These are phyloP conservation scores for Dynastes grantii DNA, from an alignment of 2,888 invertebrate species.

Conservation along the genomic window DNA sequence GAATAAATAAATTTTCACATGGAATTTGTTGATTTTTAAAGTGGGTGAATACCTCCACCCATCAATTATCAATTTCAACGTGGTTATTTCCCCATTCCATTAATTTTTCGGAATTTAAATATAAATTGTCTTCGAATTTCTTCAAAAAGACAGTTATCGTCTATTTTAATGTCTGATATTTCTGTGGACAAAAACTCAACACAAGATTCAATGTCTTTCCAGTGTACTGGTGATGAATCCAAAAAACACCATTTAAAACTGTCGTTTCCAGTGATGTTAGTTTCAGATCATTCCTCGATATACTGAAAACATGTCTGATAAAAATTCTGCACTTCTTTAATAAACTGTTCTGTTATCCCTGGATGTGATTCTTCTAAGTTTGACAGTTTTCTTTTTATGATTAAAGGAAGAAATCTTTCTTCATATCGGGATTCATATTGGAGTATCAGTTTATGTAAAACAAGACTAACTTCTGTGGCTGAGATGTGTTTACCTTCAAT, in stretches of 20 bases:
- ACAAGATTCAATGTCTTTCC: background rate
- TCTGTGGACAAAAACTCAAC: background rate
- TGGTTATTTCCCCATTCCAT: background rate
- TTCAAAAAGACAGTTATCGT: background rate
- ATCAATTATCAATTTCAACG: background rate
- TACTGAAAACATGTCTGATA: no score
- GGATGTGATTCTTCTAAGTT: no score
- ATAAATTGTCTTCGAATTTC: no score
- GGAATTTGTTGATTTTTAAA: background rate
- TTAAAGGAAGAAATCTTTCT: conserved; percentile 47
- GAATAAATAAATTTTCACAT: conserved; percentile 31
- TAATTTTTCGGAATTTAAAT: no score
- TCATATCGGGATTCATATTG: conserved; percentile 56
- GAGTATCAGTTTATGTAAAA: conserved; percentile 36
- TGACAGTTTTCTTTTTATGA: no score
- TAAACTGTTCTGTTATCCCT: no score
- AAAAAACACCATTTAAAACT: no score
- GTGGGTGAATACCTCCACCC: conserved; percentile 9
- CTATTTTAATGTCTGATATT: conserved; percentile 34
- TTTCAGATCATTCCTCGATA: no score
- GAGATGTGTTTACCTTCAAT: conserved; percentile 55
- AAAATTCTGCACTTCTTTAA: no score
- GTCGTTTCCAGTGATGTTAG: no score
- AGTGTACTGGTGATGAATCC: background rate
- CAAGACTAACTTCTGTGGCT: conserved; percentile 54